Percentiles rank a stretch among this genome's conserved stretches.
Conservation (phyloP, 2,797 vertebrate genomes). For the Enteromius radiatus region DNA sequence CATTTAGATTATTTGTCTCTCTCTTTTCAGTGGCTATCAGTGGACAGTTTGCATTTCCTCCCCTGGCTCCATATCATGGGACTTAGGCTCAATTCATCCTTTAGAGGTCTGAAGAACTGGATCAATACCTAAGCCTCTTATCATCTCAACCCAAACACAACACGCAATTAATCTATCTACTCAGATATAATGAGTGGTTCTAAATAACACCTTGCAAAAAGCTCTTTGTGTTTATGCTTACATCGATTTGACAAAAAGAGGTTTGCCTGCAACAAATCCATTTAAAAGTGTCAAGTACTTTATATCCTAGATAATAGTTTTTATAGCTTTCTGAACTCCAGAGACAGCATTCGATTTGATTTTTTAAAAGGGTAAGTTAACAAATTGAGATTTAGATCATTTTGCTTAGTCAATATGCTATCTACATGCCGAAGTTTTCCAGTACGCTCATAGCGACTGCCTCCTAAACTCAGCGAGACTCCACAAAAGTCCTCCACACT, state of each 20-base stretch:
- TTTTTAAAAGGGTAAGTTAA: slow-evolving; percentile 10
- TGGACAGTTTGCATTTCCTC: not conserved
- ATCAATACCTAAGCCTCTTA: slow-evolving; percentile 72
- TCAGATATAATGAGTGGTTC: slow-evolving; percentile 68
- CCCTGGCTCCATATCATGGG: not conserved
- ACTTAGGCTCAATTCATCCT: slow-evolving; percentile 25
- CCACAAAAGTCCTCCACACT: not conserved
- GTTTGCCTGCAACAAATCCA: slow-evolving; percentile 46
- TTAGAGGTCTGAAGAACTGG: slow-evolving; percentile 53
- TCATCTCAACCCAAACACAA: slow-evolving; percentile 66
- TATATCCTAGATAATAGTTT: slow-evolving; percentile 10
- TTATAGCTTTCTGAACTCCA: slow-evolving; percentile 13
- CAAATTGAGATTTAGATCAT: not conserved
- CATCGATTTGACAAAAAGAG: slow-evolving; percentile 65
- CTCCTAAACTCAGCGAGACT: not conserved
- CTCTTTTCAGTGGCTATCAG: slow-evolving; percentile 14
- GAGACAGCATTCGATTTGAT: not conserved
- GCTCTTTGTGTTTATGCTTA: slow-evolving; percentile 62
- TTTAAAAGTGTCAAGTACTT: slow-evolving; percentile 35
- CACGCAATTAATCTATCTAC: slow-evolving; percentile 63
- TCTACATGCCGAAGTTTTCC: not conserved
- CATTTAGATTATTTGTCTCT: slow-evolving; percentile 6
- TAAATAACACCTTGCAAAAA: slow-evolving; percentile 64
- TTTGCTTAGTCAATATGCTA: not conserved
- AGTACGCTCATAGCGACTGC: not conserved